Percentiles rank a stretch among this genome's conserved stretches.
These are phyloP conservation scores for Phasianus colchicus DNA, from an alignment of 2,113 vertebrate species.

Conservation along the genomic window DNA sequence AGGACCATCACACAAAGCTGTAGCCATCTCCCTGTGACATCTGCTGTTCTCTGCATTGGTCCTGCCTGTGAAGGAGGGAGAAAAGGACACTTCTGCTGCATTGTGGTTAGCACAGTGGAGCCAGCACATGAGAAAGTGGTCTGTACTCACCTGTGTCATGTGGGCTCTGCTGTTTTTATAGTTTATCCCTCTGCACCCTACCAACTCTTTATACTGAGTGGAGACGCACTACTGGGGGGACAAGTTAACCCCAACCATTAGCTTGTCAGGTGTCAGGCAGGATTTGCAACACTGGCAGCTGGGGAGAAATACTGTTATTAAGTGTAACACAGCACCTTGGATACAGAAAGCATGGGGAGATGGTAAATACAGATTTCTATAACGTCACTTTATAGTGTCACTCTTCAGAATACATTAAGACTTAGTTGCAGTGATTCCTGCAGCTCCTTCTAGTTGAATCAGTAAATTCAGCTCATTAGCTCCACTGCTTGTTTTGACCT, in stretches of 20 bases:
- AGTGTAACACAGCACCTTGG: neutral
- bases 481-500: neutral
- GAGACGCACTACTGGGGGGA: neutral
- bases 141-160: fast-evolving
- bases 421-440: neutral
- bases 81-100: neutral
- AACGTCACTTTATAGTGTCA: slow-evolving; percentile 15
- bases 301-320: slow-evolving; percentile 36
- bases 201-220: neutral
- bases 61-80: neutral
- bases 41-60: neutral
- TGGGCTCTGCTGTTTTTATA: neutral
- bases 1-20: neutral
- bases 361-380: slow-evolving; percentile 24
- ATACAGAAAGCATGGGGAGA: neutral
- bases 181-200: fast-evolving
- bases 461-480: slow-evolving; percentile 13
- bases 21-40: fast-evolving
- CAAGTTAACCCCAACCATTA: neutral
- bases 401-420: slow-evolving; percentile 27
- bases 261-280: neutral
- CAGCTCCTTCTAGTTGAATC: slow-evolving; percentile 11
- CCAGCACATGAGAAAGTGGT: fast-evolving
- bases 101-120: fast-evolving
- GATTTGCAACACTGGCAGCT: slow-evolving; percentile 24